Evolutionary conservation across 2,797 vertebrate genomes (phyloP).

Genomic region (Esox masquinongy): DNA sequence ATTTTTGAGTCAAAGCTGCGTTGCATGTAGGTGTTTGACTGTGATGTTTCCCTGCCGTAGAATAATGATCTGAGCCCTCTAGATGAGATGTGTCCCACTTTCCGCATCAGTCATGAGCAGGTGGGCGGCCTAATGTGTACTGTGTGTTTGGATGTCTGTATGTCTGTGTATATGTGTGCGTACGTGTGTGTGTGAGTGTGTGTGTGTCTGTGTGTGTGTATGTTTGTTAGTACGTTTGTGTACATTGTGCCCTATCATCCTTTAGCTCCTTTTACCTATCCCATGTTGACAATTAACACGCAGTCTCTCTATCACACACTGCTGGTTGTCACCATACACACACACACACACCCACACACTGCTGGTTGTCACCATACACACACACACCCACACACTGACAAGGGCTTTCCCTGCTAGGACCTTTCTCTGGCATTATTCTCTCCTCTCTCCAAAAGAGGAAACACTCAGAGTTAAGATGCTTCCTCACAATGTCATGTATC

Average conservation of each 20-base stretch:
- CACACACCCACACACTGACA: constrained; percentile 10
- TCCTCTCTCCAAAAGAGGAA: constrained; percentile 45
- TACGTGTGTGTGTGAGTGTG: constrained; percentile 6
- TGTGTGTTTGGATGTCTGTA: neutral
- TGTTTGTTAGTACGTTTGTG: too few relatives aligned
- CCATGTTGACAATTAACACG: too few relatives aligned
- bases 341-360: too few relatives aligned
- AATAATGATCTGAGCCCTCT: neutral
- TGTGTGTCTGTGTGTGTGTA: too few relatives aligned
- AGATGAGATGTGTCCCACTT: too few relatives aligned
- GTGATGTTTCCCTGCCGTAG: neutral
- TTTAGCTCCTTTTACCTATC: too few relatives aligned
- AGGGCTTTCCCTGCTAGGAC: neutral
- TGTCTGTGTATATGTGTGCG: constrained; percentile 5
- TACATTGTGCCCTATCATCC: too few relatives aligned
- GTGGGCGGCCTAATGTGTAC: too few relatives aligned
- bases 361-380: neutral
- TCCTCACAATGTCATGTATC: constrained; percentile 53
- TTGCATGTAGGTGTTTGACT: neutral
- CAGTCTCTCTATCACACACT: too few relatives aligned
- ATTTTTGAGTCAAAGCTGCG: too few relatives aligned
- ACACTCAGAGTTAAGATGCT: constrained; percentile 47
- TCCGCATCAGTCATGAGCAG: too few relatives aligned
- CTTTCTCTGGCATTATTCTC: constrained; percentile 23
- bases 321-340: too few relatives aligned